A percentile compares a stretch with the other conserved stretches of the same genome.
Evolutionary conservation across 2,113 vertebrate genomes (phyloP).

Genomic region (Gulo gulo): DNA sequence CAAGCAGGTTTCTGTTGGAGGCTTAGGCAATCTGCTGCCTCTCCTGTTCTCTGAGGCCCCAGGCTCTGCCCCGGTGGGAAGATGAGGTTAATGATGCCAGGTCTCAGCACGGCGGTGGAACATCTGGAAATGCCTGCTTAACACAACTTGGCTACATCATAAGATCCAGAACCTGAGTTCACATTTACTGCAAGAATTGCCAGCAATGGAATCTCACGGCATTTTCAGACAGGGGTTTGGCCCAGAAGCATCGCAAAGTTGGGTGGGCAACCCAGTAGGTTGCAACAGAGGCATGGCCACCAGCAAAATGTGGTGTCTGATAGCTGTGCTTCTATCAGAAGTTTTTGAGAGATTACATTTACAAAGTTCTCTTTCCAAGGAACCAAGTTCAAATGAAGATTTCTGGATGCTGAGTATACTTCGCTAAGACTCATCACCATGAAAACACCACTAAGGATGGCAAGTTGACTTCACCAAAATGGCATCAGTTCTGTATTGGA

Average conservation of each 20-base stretch:
- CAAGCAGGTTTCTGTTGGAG: neutral
- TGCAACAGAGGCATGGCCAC: neutral
- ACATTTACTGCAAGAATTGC: neutral
- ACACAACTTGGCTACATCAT: neutral
- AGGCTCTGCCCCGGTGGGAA: neutral
- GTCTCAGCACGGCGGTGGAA: neutral
- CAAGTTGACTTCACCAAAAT: neutral
- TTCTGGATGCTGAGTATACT: neutral
- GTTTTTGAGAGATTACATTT: neutral
- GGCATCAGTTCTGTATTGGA: neutral
- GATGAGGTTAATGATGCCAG: neutral
- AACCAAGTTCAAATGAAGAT: neutral
- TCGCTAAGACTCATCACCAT: neutral
- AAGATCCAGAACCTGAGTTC: neutral
- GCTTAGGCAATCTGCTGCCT: neutral
- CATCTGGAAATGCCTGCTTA: conserved; percentile 18
- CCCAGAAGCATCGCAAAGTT: neutral
- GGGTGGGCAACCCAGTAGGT: neutral
- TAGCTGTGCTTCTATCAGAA: neutral
- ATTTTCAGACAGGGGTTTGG: neutral
- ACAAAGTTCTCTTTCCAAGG: neutral
- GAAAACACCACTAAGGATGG: neutral
- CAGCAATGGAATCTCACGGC: neutral
- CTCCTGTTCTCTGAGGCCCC: neutral
- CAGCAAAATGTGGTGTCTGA: neutral